Base-by-base conservation (phyloP, 2,797 vertebrate genomes). In the Gambelia wislizenii region DNA sequence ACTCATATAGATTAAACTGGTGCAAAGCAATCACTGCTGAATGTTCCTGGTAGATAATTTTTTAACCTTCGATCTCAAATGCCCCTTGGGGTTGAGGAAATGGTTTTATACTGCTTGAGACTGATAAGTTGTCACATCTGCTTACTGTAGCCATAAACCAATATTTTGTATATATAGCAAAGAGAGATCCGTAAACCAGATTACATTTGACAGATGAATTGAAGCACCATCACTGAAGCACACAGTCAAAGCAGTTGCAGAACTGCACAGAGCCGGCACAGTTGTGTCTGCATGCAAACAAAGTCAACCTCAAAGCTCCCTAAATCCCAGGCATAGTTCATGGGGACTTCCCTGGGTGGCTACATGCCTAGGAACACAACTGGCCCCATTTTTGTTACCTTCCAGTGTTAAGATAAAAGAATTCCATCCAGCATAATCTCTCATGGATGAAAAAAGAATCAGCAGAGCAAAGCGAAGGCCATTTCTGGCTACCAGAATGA, bases 401-500 rank as follows among this genome's bases (percentile, higher is more conserved):
- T 13, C 72, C 72, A 42, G 18, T 1, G 25, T 42, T 25, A 76
- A 36, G n/a, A 22, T 0, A 3, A 47, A 39, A 61, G 72, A 42
- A 20, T 59, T 74, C 33, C 67, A 44, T 36, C 47, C 1, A 22
- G 44, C 54, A 1, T 64, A 52, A 44, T n/a, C 56, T 54, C 67
- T 42, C 20, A 49, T 39, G 27, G 1, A 20, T 2, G 30, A 49
- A 61, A 49, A 61, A 70, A 59, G 25, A 52, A 61, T 5, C 0
- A 18, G 54, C 47, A 64, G 22, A 76, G 39, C 27, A 7, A 49
- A 64, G 18, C 6, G 42, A 83, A 42, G 47, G 79, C 56, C 1
- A 8, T 4, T 64, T 30, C 84, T n/a, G 56, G 25, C 0, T 0
- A 44, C 39, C 67, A 52, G 14, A 0, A 27, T 1, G 6, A 0